phyloP scores from a whole-genome alignment of 1,140 invertebrate species.

The Penaeus chinensis region DNA sequence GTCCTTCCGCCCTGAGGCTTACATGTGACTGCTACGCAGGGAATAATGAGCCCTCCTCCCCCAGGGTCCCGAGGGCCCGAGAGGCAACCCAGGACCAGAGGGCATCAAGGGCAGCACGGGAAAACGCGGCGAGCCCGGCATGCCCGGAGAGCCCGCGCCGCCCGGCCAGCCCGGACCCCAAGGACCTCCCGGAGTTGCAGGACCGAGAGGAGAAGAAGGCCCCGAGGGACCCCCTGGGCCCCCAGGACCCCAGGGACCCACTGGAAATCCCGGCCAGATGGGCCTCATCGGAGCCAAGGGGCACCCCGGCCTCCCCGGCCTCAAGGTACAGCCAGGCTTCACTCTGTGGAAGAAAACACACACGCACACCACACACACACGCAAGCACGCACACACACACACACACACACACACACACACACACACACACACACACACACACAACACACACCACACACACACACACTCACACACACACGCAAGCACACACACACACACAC shows the following conservation, averaged over 20 bases:
- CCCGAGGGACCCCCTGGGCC: slow-evolving; percentile 66
- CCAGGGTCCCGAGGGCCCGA: slow-evolving; percentile 60
- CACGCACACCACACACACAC: not conserved
- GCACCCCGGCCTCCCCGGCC: no score
- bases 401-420: slow-evolving; percentile 17
- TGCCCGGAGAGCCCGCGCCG: slow-evolving; percentile 67
- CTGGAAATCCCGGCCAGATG: slow-evolving; percentile 48
- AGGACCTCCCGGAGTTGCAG: slow-evolving; percentile 68
- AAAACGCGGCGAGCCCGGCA: slow-evolving; percentile 66
- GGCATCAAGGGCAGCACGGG: slow-evolving; percentile 56
- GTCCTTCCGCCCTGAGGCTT: not conserved
- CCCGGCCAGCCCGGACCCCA: slow-evolving; percentile 66
- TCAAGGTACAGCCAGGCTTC: no score
- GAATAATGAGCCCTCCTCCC: not conserved
- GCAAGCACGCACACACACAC: not conserved
- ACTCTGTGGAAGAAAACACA: no score
- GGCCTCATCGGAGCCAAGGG: not conserved
- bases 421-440: not conserved
- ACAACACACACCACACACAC: not conserved
- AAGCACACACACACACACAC: not conserved
- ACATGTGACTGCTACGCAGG: no score
- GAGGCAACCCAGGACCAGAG: slow-evolving; percentile 50
- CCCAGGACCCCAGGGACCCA: slow-evolving; percentile 64
- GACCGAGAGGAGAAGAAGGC: slow-evolving; percentile 67
- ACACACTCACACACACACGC: not conserved